phyloP scores from a whole-genome alignment of 1,140 invertebrate genomes.

The Arion vulgaris region DNA sequence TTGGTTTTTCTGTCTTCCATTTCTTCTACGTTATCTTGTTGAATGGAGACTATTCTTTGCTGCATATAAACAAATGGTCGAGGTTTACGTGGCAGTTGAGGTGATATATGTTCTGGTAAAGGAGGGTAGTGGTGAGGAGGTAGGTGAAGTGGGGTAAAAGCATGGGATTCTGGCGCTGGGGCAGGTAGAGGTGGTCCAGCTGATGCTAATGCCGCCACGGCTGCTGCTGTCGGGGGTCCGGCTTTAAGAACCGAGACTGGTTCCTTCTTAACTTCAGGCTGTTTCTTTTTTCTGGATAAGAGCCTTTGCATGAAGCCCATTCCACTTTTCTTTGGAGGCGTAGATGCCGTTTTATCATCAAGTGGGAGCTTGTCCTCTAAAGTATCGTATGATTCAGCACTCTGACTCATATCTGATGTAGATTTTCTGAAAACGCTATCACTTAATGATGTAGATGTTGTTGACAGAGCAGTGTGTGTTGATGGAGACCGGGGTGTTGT shows the following conservation, averaged over 20 bases:
- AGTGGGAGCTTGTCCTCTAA: not conserved
- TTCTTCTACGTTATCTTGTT: slow-evolving; percentile 65
- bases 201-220: slow-evolving; percentile 14
- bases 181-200: not conserved
- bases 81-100: slow-evolving; percentile 51
- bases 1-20: slow-evolving; percentile 41
- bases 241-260: slow-evolving; percentile 42
- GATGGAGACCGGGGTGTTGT: not conserved
- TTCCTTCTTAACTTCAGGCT: slow-evolving; percentile 27
- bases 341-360: not conserved
- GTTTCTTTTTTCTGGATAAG: slow-evolving; percentile 62
- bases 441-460: not conserved
- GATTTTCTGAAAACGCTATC: not conserved
- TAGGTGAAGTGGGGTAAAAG: not conserved
- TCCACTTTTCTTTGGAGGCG: slow-evolving; percentile 42
- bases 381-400: slow-evolving; percentile 10
- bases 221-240: slow-evolving; percentile 33
- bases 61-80: slow-evolving; percentile 66
- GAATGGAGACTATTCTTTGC: slow-evolving; percentile 63
- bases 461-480: not conserved
- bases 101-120: slow-evolving; percentile 45
- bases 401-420: not conserved
- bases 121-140: slow-evolving; percentile 43
- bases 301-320: slow-evolving; percentile 66
- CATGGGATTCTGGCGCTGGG: not conserved